Percentiles rank a stretch among this genome's conserved stretches.
phyloP scores from a whole-genome alignment of 2,797 vertebrate species.

The Sitta carolinensis region DNA sequence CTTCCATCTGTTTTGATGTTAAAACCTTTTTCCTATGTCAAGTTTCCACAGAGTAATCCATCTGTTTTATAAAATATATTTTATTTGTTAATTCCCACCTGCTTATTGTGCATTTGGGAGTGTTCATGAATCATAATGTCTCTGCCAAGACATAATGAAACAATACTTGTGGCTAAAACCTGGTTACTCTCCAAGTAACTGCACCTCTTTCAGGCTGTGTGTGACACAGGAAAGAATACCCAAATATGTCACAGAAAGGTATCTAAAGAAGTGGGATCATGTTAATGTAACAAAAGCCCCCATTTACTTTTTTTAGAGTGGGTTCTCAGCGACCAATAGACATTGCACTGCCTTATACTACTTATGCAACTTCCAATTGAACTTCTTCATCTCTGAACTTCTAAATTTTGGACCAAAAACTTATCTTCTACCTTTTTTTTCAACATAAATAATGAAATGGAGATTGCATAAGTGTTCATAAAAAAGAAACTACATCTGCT shows the following conservation, averaged over 20 bases:
- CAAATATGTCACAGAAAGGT: not conserved
- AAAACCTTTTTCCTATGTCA: not conserved
- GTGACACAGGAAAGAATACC: not conserved
- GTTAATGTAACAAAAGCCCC: not conserved
- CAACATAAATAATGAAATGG: not conserved
- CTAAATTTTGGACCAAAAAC: not conserved
- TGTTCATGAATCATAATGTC: not conserved
- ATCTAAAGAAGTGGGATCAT: not conserved
- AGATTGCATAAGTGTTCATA: not conserved
- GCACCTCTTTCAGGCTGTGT: not conserved
- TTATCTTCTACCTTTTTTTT: not conserved
- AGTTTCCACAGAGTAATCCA: not conserved
- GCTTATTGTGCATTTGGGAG: not conserved
- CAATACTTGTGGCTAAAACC: not conserved
- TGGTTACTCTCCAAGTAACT: not conserved
- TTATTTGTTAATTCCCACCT: not conserved
- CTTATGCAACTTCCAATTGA: not conserved
- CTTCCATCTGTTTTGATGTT: not conserved
- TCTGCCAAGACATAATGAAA: not conserved
- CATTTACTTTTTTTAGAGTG: not conserved
- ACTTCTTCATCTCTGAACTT: not conserved
- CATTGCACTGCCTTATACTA: not conserved
- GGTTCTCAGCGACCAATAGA: not conserved
- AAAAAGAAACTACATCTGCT: not conserved
- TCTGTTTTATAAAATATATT: not conserved